Percentiles rank a stretch among this genome's conserved stretches.
phyloP scores from a whole-genome alignment of 2,888 invertebrate genomes.

The Drosophila lacicola region DNA sequence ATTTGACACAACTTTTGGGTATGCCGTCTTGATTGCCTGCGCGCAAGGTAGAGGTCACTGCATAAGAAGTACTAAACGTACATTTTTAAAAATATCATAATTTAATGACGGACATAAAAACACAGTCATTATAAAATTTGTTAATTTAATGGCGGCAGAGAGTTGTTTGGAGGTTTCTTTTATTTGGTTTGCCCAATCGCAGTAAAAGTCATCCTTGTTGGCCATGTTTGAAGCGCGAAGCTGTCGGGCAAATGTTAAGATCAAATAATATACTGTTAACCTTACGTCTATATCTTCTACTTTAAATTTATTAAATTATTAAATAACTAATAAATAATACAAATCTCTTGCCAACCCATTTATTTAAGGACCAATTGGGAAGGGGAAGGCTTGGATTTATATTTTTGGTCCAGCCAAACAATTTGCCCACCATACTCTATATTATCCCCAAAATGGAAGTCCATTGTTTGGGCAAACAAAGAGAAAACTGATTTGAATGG shows the following conservation, averaged over 20 bases:
- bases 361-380: conserved; percentile 1
- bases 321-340: conserved; percentile 1
- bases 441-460: conserved; percentile 20
- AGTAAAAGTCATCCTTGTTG: too few relatives aligned
- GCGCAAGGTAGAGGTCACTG: conserved; percentile 28
- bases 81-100: conserved; percentile 24
- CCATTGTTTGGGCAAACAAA: conserved; percentile 41
- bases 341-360: background rate
- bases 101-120: conserved; percentile 41
- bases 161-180: background rate
- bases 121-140: conserved; percentile 34
- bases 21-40: conserved; percentile 39
- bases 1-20: conserved; percentile 66
- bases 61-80: conserved; percentile 11
- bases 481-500: conserved; percentile 19
- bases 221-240: too few relatives aligned
- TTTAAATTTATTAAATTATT: too few relatives aligned
- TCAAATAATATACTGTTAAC: too few relatives aligned
- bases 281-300: too few relatives aligned
- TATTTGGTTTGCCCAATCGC: background rate
- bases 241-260: too few relatives aligned
- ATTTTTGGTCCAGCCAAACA: conserved; percentile 25
- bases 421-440: conserved; percentile 22
- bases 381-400: conserved; percentile 17
- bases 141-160: conserved; percentile 15